phyloP scores from a whole-genome alignment of 2,113 vertebrate genomes.

The Lonchura striata region DNA sequence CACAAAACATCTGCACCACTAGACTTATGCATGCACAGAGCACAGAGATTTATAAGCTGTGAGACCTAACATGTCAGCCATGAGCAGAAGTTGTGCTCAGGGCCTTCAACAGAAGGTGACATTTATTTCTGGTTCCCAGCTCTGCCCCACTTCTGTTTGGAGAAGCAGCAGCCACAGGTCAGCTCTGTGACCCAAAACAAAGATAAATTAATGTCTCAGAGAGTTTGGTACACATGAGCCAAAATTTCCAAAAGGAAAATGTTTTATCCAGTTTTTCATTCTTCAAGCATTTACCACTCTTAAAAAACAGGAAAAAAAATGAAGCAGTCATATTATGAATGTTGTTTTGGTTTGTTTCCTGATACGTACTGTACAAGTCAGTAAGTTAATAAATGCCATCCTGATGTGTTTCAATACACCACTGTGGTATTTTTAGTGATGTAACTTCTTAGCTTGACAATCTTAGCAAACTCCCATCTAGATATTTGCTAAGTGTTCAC shows the following conservation, averaged over 20 bases:
- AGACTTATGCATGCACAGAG: not conserved
- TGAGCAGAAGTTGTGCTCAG: not conserved
- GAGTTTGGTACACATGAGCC: not conserved
- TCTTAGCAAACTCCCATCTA: not conserved
- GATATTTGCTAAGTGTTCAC: not conserved
- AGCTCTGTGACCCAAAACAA: not conserved
- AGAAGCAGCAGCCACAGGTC: not conserved
- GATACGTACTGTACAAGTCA: not conserved
- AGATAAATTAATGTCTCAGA: not conserved
- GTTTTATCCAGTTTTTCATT: not conserved
- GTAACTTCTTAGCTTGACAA: not conserved
- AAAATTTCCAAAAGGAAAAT: not conserved
- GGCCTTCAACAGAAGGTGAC: not conserved
- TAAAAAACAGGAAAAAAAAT: not conserved
- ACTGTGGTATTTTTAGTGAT: not conserved
- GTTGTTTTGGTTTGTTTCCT: not conserved
- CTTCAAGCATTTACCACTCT: not conserved
- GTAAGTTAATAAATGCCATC: not conserved
- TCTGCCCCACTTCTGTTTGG: not conserved
- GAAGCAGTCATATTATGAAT: not conserved
- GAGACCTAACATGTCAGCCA: not conserved
- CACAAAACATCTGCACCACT: not conserved
- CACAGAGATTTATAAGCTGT: not conserved
- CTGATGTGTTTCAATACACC: not conserved
- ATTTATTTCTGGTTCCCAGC: not conserved